Evolutionary conservation across 2,113 vertebrate genomes (phyloP).

Genomic region (Mustelus asterias): DNA sequence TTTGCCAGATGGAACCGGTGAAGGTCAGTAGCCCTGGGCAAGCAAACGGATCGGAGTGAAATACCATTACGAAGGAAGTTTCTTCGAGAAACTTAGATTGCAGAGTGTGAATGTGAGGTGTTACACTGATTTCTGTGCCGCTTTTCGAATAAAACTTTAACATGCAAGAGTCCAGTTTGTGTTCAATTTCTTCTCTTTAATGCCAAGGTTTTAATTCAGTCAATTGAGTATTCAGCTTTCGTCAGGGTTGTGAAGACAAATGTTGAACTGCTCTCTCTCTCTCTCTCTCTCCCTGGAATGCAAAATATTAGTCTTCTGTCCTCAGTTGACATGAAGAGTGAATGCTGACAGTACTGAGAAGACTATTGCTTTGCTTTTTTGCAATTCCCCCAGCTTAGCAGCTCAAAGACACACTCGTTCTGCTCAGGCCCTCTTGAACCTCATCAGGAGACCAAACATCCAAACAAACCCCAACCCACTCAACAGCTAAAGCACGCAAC

Average conservation of each 20-base stretch:
- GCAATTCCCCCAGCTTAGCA: no score
- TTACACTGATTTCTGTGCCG: neutral
- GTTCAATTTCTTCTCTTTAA: neutral
- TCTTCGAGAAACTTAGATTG: slow-evolving; percentile 50
- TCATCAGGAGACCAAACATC: no score
- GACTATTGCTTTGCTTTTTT: no score
- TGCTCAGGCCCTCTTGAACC: no score
- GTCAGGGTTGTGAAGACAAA: neutral
- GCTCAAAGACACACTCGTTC: no score
- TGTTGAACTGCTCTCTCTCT: neutral
- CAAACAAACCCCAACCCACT: no score
- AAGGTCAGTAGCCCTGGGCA: slow-evolving; percentile 58
- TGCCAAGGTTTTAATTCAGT: neutral
- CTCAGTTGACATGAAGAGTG: neutral
- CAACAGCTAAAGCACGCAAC: no score
- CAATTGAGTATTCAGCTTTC: neutral
- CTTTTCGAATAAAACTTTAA: neutral
- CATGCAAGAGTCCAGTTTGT: neutral
- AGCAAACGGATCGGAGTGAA: slow-evolving; percentile 53
- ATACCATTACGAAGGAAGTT: slow-evolving; percentile 56
- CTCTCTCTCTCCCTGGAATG: neutral
- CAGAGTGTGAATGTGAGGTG: slow-evolving; percentile 47
- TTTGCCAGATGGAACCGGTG: slow-evolving; percentile 61
- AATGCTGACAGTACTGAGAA: neutral
- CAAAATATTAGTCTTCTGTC: neutral